These are phyloP conservation scores for Psophia crepitans DNA, from an alignment of 2,113 vertebrate genomes.

Conservation along the genomic window DNA sequence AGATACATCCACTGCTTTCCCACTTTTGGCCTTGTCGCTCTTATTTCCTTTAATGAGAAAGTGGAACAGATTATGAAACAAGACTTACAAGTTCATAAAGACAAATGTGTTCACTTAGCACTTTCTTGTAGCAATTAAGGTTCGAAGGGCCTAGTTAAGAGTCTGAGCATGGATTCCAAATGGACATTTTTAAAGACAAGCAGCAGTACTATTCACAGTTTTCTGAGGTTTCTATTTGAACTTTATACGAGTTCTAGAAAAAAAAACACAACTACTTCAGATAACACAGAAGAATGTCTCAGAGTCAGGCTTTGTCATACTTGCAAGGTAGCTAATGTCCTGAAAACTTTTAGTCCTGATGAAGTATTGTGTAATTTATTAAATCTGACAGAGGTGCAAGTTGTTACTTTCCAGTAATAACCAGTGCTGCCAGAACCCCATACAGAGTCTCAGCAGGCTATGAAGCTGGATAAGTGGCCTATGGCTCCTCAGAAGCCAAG, in stretches of 20 bases:
- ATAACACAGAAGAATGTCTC: too few species aligned
- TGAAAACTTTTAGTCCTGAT: background rate
- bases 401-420: background rate
- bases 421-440: background rate
- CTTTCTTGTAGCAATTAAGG: background rate
- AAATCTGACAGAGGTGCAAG: background rate
- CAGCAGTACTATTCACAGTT: background rate
- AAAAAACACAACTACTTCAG: too few species aligned
- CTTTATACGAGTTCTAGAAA: background rate
- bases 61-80: background rate
- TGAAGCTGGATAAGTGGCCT: background rate
- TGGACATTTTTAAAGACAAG: background rate
- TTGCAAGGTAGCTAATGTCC: background rate
- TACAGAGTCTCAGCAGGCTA: background rate
- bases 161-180: background rate
- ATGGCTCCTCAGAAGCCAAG: background rate
- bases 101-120: background rate
- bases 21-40: background rate
- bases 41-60: background rate
- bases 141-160: background rate
- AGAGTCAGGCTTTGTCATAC: background rate
- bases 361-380: background rate
- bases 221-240: background rate
- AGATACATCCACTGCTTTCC: background rate
- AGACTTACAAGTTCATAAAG: background rate